Evolutionary conservation across 2,113 vertebrate genomes (phyloP), one percentile per base, ranked within the genome.

Genomic region (Pollachius pollachius): DNA sequence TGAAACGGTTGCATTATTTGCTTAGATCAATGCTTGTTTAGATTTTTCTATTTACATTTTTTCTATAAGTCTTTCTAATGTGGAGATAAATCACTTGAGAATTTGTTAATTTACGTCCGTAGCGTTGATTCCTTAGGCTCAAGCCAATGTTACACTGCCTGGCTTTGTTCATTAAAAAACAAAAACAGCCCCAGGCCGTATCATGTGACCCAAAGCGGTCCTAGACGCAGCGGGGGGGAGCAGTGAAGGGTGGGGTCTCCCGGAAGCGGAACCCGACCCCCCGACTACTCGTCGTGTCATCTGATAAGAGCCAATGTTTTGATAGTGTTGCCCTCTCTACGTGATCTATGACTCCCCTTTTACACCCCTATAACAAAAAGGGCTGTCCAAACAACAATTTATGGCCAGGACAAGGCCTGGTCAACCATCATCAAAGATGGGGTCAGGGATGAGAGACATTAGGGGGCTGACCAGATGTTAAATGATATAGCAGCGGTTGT

Each of bases 281-380:
- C 86, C 85, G 77, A 76, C 73, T 81, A 21, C 72, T 60, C 72
- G 86, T 83, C 72, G 86, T 84, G 89, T 90, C 91, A 89, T 89
- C 90, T 92, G 93, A 90, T 94, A 92, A 92, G 90, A 86, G 86
- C 70, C 84, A 88, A 81, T 91, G 91, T 92, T 91, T 84, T 94
- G 89, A 92, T 93, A 92, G 92, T 78, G 86, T 90, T 87, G 70
- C 70, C 80, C 78, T 71, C 82, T 85, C 76, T 65, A 75, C 67
- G 67, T 85, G 84, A 89, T 87, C 82, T 87, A 87, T 74, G 73
- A 72, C 77, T 79, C 74, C 81, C 80, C 72, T 83, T 90, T 91
- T 88, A 89, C 85, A 83, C 82, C 85, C 86, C 78, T 48, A 83
- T 81, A 80, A 87, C 83, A 87, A 89, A 90, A 84, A 89, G 82